Evolutionary conservation across 2,113 vertebrate genomes (phyloP).

Genomic region (Dryoscopus gambensis): DNA sequence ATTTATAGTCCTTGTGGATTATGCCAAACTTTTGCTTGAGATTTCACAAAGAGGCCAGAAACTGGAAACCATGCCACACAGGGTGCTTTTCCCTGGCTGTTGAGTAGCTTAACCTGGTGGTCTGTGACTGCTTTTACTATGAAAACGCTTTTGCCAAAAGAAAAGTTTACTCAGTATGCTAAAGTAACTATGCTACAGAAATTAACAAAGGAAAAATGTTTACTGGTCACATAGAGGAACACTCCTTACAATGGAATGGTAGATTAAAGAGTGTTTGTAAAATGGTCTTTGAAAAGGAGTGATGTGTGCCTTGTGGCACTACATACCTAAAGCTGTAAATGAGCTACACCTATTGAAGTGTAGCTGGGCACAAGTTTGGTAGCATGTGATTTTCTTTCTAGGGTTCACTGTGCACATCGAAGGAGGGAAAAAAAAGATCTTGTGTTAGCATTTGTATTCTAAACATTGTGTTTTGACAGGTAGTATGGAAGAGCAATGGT

Average conservation of each 20-base stretch:
- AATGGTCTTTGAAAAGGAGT: background rate
- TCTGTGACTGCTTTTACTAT: background rate
- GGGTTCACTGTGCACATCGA: accelerated
- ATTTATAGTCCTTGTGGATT: background rate
- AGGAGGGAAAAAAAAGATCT: background rate
- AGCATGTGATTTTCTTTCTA: background rate
- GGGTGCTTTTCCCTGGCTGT: background rate
- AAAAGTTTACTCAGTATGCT: background rate
- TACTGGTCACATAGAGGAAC: background rate
- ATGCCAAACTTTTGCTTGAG: background rate
- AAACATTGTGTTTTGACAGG: conserved; percentile 71
- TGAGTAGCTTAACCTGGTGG: background rate
- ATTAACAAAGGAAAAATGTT: background rate
- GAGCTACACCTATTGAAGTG: background rate
- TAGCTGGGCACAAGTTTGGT: background rate
- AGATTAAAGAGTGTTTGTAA: background rate
- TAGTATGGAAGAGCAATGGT: conserved; percentile 89
- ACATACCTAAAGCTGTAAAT: background rate
- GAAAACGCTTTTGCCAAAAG: background rate
- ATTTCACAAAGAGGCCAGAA: background rate
- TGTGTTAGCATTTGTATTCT: background rate
- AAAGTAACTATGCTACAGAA: background rate
- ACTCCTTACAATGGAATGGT: background rate
- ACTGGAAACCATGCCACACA: background rate
- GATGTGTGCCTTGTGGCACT: background rate